phyloP scores from a whole-genome alignment of 2,888 invertebrate genomes.

The Hypercompe scribonia region DNA sequence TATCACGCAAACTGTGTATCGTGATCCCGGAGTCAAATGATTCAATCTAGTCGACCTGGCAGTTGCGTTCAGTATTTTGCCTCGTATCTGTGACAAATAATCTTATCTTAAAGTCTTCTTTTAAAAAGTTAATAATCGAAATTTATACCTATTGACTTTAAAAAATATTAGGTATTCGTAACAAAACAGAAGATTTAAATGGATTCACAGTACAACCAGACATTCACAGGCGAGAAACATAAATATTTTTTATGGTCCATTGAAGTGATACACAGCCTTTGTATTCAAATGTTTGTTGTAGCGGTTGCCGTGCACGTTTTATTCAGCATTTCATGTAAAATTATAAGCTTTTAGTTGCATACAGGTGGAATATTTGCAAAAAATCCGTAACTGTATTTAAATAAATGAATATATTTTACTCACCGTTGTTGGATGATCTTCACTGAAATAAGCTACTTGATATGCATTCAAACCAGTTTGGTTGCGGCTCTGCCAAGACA shows the following conservation, averaged over 20 bases:
- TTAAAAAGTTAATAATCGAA: conserved; percentile 32
- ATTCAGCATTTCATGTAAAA: conserved; percentile 64
- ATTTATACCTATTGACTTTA: conserved; percentile 45
- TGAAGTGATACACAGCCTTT: conserved; percentile 85
- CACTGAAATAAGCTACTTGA: conserved; percentile 93
- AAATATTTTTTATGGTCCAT: conserved; percentile 86
- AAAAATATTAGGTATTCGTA: conserved; percentile 58
- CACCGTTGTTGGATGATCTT: conserved; percentile 84
- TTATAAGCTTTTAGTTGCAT: conserved; percentile 60
- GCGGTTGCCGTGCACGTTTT: conserved; percentile 73
- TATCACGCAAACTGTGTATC: conserved; percentile 94
- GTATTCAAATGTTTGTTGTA: conserved; percentile 85
- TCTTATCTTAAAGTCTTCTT: background rate
- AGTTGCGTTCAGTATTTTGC: conserved; percentile 90
- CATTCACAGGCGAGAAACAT: conserved; percentile 80
- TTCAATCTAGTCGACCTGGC: conserved; percentile 91
- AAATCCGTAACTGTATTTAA: conserved; percentile 21
- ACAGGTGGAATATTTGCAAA: conserved; percentile 52
- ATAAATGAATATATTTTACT: conserved; percentile 50
- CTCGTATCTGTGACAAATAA: conserved; percentile 88
- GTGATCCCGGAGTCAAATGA: conserved; percentile 91
- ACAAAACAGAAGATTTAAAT: conserved; percentile 78
- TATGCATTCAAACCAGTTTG: conserved; percentile 94
- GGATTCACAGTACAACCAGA: conserved; percentile 75
- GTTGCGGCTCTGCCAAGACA: conserved; percentile 96